Conservation (phyloP, 2,113 vertebrate genomes). For the Siniperca knerii region DNA sequence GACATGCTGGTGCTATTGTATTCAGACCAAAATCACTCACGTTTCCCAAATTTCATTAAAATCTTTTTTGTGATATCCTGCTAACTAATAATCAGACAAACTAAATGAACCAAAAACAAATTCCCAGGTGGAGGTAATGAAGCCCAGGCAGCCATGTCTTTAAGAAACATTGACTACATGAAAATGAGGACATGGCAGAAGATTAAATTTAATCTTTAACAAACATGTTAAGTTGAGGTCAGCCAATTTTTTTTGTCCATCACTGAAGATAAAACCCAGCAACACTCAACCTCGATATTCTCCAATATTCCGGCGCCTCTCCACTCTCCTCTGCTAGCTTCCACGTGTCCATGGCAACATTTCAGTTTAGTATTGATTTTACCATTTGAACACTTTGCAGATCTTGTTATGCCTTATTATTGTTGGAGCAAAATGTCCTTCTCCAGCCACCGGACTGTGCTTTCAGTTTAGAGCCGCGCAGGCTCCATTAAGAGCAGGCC, state of each 20-base stretch:
- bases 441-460: slow-evolving; percentile 58
- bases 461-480: slow-evolving; percentile 38
- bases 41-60: neutral
- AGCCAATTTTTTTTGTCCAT: slow-evolving; percentile 53
- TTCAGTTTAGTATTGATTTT: slow-evolving; percentile 79
- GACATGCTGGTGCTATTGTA: neutral
- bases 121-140: neutral
- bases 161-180: neutral
- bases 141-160: neutral
- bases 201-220: neutral
- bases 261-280: slow-evolving; percentile 40
- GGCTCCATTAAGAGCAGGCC: slow-evolving; percentile 68
- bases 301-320: slow-evolving; percentile 41
- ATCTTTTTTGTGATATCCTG: neutral
- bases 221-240: neutral
- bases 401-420: slow-evolving; percentile 78
- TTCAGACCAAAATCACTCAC: no score
- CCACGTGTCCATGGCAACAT: slow-evolving; percentile 76
- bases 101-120: neutral
- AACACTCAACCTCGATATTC: slow-evolving; percentile 48
- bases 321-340: slow-evolving; percentile 47
- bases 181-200: neutral
- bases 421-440: slow-evolving; percentile 62
- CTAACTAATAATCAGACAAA: neutral
- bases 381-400: slow-evolving; percentile 76